These are phyloP conservation scores for Diplogasteroides magnus DNA, from an alignment of 1,140 invertebrate genomes.

Conservation along the genomic window DNA sequence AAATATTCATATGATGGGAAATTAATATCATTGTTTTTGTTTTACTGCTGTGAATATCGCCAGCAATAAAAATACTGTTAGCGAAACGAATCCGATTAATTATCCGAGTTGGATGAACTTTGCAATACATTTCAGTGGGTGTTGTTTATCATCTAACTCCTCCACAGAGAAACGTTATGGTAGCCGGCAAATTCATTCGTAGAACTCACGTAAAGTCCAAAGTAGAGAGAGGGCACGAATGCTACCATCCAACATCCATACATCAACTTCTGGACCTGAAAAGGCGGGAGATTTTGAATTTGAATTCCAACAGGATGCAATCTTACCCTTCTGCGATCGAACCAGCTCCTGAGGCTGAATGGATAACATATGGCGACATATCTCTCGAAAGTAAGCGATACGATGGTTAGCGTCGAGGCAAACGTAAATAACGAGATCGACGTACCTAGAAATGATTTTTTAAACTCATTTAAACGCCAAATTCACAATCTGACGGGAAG, in stretches of 20 bases:
- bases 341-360: slow-evolving; percentile 34
- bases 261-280: slow-evolving; percentile 36
- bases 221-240: slow-evolving; percentile 49
- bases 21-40: slow-evolving; percentile 11
- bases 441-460: slow-evolving; percentile 29
- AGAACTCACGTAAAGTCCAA: slow-evolving; percentile 44
- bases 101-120: no score
- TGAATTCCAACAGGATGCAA: no score
- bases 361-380: slow-evolving; percentile 53
- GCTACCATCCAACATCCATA: slow-evolving; percentile 43
- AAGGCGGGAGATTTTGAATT: no score
- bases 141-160: no score
- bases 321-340: slow-evolving; percentile 24
- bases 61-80: no score
- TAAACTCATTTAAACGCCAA: neutral
- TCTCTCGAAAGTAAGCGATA: slow-evolving; percentile 41
- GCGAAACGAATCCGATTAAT: no score
- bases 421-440: slow-evolving; percentile 51
- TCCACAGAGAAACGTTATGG: no score
- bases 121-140: no score
- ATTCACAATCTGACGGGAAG: slow-evolving; percentile 13
- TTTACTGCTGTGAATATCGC: neutral
- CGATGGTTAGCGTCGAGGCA: slow-evolving; percentile 43
- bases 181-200: no score
- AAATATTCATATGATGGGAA: neutral